These are phyloP conservation scores for Trinorchestia longiramus DNA, from an alignment of 1,140 invertebrate genomes.

Conservation along the genomic window DNA sequence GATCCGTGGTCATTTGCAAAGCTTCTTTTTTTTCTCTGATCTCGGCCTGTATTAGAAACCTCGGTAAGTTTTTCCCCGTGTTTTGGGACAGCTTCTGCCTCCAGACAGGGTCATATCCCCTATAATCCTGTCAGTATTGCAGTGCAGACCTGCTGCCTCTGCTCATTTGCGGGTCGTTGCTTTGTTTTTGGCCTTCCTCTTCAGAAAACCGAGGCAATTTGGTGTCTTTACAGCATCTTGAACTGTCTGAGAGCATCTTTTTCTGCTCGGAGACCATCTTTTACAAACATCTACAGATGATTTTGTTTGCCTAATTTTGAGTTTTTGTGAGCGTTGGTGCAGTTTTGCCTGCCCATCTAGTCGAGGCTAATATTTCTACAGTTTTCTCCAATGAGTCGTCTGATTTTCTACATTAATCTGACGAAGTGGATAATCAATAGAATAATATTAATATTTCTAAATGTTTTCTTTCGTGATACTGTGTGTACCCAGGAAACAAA, in stretches of 20 bases:
- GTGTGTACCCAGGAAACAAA: too few species aligned
- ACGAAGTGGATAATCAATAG: too few species aligned
- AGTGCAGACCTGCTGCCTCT: background rate
- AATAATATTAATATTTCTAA: too few species aligned
- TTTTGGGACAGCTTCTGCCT: background rate
- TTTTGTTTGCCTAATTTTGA: background rate
- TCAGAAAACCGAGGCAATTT: background rate
- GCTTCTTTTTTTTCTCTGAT: background rate
- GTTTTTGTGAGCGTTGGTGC: background rate
- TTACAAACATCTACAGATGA: background rate
- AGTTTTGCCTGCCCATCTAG: background rate
- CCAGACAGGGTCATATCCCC: background rate
- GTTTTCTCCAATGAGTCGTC: too few species aligned
- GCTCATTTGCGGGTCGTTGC: background rate
- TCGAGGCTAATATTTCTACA: background rate
- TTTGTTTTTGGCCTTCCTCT: conserved; percentile 7
- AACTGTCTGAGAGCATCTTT: background rate
- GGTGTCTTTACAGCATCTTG: background rate
- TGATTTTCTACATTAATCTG: too few species aligned
- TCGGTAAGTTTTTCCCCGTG: background rate
- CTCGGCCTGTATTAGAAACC: background rate
- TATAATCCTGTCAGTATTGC: background rate
- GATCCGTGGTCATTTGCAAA: background rate
- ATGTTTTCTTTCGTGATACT: too few species aligned
- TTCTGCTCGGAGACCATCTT: background rate